Conservation (phyloP, 1,140 invertebrate species). For the Formica selysi region DNA sequence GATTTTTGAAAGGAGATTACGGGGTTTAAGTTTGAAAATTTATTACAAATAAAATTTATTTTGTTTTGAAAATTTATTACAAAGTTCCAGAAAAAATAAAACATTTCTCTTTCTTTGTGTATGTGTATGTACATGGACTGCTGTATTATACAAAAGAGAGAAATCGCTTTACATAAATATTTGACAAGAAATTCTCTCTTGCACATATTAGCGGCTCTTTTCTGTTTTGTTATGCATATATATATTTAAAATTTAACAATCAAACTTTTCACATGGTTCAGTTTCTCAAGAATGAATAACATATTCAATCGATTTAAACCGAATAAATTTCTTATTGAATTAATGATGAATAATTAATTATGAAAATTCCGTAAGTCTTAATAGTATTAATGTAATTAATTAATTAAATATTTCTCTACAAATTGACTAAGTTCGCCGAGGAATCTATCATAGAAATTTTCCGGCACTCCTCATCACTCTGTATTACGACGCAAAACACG, state of each 20-base stretch:
- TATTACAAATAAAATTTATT: no score
- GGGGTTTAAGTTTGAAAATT: background rate
- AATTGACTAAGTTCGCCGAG: background rate
- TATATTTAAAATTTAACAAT: background rate
- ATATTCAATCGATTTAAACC: no score
- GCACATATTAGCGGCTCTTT: no score
- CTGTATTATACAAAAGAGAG: background rate
- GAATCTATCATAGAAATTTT: background rate
- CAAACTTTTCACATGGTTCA: background rate
- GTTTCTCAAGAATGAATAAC: background rate
- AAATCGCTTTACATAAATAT: no score
- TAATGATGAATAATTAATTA: background rate
- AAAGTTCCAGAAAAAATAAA: conserved; percentile 16
- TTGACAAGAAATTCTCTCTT: no score
- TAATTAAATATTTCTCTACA: background rate
- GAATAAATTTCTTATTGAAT: background rate
- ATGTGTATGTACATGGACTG: background rate
- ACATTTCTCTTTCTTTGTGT: background rate
- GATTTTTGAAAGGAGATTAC: background rate
- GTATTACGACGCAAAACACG: conserved; percentile 15
- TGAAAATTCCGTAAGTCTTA: background rate
- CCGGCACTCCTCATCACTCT: background rate
- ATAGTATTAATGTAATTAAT: background rate
- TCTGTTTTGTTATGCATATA: no score
- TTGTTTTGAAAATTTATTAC: background rate